Percentiles rank a stretch among this genome's conserved stretches.
phyloP scores from a whole-genome alignment of 2,888 invertebrate species.

The Diarsia brunnea region DNA sequence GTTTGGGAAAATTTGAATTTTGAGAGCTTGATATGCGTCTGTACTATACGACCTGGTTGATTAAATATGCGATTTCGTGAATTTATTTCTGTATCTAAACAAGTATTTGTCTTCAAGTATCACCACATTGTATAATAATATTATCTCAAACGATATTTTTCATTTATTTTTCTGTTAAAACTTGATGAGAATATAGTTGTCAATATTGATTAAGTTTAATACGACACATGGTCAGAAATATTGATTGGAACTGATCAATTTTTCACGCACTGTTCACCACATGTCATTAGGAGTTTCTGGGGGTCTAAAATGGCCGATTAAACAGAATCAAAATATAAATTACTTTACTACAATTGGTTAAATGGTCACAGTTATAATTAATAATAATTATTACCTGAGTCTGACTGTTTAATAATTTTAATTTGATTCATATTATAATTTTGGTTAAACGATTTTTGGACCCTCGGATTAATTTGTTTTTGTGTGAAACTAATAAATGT shows the following conservation, averaged over 20 bases:
- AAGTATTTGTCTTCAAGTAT: conserved; percentile 27
- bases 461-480: neutral
- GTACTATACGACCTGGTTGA: neutral
- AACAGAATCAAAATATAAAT: too few species aligned
- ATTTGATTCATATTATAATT: too few species aligned
- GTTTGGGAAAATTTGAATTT: too few species aligned
- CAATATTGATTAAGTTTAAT: conserved; percentile 22
- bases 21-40: too few species aligned
- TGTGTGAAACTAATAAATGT: conserved; percentile 28
- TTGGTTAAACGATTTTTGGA: too few species aligned
- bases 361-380: too few species aligned
- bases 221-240: conserved; percentile 9
- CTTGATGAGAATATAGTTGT: conserved; percentile 25
- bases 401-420: too few species aligned
- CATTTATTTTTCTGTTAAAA: conserved; percentile 34
- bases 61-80: neutral
- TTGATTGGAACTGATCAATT: conserved; percentile 19
- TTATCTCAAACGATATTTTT: conserved; percentile 45
- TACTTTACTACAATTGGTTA: too few species aligned
- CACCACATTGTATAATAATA: conserved; percentile 44
- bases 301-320: too few species aligned
- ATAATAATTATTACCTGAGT: too few species aligned
- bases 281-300: conserved; percentile 5
- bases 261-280: conserved; percentile 27
- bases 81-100: conserved; percentile 14